Evolutionary conservation across 1,140 invertebrate species (phyloP).

Genomic region (Drosophila setifemur): DNA sequence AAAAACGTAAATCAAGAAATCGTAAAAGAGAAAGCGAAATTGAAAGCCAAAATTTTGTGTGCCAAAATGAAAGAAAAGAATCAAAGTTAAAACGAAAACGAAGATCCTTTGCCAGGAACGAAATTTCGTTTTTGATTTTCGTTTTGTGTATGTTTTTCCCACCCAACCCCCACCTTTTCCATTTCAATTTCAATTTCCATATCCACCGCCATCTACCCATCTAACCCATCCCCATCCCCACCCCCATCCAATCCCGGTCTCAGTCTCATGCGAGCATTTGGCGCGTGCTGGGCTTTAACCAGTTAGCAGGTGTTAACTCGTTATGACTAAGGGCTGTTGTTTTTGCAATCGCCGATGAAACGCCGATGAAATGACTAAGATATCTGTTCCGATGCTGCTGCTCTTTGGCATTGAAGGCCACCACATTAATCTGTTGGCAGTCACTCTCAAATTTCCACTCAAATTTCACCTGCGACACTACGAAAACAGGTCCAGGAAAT

Average conservation of each 20-base stretch:
- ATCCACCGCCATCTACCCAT: slow-evolving; percentile 1
- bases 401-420: slow-evolving; percentile 60
- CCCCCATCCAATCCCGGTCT: slow-evolving; percentile 6
- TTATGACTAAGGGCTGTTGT: slow-evolving; percentile 64
- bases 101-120: slow-evolving; percentile 74
- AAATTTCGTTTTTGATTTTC: slow-evolving; percentile 68
- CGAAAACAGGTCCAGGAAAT: slow-evolving; percentile 39
- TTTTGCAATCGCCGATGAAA: slow-evolving; percentile 49
- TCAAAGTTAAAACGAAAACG: slow-evolving; percentile 57
- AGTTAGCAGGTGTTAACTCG: slow-evolving; percentile 57
- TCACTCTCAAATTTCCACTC: slow-evolving; percentile 24
- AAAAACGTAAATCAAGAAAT: slow-evolving; percentile 66
- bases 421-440: slow-evolving; percentile 17
- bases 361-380: slow-evolving; percentile 71
- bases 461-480: slow-evolving; percentile 60
- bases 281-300: slow-evolving; percentile 52
- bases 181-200: neutral
- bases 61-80: slow-evolving; percentile 43
- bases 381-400: slow-evolving; percentile 12
- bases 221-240: slow-evolving; percentile 3
- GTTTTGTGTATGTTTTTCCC: slow-evolving; percentile 59
- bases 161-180: slow-evolving; percentile 1
- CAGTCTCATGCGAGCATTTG: slow-evolving; percentile 37
- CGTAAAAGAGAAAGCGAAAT: slow-evolving; percentile 66
- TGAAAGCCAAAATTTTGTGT: slow-evolving; percentile 61